Base-by-base conservation (phyloP, 1,140 invertebrate genomes). In the Colletes latitarsis region DNA sequence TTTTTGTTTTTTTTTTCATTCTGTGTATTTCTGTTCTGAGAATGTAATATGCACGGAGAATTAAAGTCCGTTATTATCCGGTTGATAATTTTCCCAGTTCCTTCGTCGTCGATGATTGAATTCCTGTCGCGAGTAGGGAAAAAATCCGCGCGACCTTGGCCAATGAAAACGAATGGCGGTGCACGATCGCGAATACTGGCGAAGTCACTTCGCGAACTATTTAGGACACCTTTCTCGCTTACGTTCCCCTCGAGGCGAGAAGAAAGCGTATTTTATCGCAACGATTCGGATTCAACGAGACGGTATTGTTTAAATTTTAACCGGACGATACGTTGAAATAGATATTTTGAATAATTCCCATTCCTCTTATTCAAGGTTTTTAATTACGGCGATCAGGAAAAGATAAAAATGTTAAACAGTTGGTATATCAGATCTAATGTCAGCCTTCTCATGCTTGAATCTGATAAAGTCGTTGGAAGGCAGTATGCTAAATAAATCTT, bases 81-180 rank as follows among this genome's bases (percentile, higher is more conserved):
- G 12, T 4, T 9, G 39, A 15, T 19, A 9, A 57, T 5, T 41
- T 46, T 15, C 6, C 5, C 9, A 4, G 1, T 43, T 43, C 17
- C 15, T 6, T 58, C 8, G 12, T 2, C 17, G 19, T 68, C 12
- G 41, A 60, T 30, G 12, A 46, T 39, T 8, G 1, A 30, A 73
- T 39, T 21, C 1, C 41, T 58, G 9, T 9, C 57, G 55, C 21
- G 58, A 83, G 46, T 17, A 82, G 62, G 52, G 73, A 79, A 64
- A 73, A 21, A 55, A 75, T n/a, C 30, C 62, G 58, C 55, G 58
- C 46, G 74, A 69, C 81, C 81, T 84, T 84, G 74, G 57, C 14
- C 62, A 62, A 84, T 84, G 81, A 84, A 84, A 84, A 84, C 69
- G 81, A 84, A 73, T 77, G 74, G 41, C 68, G 19, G 0, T 62